Evolutionary conservation across 2,113 vertebrate genomes (phyloP).

Genomic region (Glaucomys volans): DNA sequence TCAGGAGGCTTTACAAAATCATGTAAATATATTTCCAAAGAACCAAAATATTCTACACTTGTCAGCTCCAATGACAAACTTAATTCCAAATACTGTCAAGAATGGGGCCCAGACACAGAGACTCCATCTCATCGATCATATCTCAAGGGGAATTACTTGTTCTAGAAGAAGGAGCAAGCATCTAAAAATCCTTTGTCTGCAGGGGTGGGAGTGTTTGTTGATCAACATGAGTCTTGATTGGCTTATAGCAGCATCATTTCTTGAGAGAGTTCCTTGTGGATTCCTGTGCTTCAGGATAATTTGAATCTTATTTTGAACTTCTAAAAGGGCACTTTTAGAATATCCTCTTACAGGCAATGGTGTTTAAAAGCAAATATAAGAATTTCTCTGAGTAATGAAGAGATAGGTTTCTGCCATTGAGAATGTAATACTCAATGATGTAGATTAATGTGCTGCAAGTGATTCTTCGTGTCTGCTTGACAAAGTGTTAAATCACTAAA

Average conservation of each 20-base stretch:
- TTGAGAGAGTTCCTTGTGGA: neutral
- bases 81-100: constrained; percentile 17
- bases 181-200: neutral
- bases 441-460: neutral
- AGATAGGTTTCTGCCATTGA: neutral
- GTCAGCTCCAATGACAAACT: constrained; percentile 25
- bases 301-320: neutral
- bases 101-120: neutral
- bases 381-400: neutral
- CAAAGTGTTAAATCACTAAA: neutral
- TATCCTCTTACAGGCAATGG: neutral
- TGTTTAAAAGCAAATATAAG: neutral
- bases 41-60: neutral
- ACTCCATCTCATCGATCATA: neutral
- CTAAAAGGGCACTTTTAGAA: neutral
- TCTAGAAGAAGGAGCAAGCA: neutral
- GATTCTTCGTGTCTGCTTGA: neutral
- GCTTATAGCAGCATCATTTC: neutral
- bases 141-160: neutral
- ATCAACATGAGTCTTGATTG: neutral
- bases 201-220: neutral
- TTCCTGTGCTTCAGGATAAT: neutral
- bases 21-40: constrained; percentile 27
- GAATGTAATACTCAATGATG: neutral
- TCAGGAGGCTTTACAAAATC: constrained; percentile 43